Conservation (phyloP, 1,140 invertebrate genomes). For the Ptiloglossa arizonensis region DNA sequence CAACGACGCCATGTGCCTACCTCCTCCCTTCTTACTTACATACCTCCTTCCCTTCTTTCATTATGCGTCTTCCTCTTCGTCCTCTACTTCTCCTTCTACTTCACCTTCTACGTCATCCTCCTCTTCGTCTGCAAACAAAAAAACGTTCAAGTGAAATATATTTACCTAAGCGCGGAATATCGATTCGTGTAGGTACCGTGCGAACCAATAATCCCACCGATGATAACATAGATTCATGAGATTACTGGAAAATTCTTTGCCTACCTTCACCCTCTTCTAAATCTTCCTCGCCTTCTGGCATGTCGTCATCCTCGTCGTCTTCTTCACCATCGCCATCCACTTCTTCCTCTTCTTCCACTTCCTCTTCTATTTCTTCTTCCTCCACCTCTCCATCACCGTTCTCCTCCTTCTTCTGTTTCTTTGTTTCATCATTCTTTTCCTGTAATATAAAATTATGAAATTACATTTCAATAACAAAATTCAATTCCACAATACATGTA, state of each 20-base stretch:
- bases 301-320: constrained; percentile 86
- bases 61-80: constrained; percentile 83
- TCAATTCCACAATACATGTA: background rate
- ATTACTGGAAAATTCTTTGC: background rate
- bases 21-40: constrained; percentile 79
- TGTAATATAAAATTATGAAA: constrained; percentile 71
- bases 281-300: constrained; percentile 86
- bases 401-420: constrained; percentile 90
- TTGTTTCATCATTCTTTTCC: constrained; percentile 88
- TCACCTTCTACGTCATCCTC: constrained; percentile 83
- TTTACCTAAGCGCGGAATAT: background rate
- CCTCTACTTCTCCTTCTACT: constrained; percentile 84
- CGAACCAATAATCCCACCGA: background rate
- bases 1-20: constrained; percentile 67
- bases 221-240: background rate
- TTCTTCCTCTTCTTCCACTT: constrained; percentile 78
- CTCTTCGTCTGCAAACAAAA: constrained; percentile 84
- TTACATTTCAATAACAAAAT: too few species aligned
- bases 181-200: background rate
- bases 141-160: background rate
- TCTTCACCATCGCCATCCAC: constrained; percentile 83
- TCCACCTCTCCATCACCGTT: constrained; percentile 85
- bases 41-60: constrained; percentile 76
- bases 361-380: constrained; percentile 79
- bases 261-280: constrained; percentile 86